phyloP scores from a whole-genome alignment of 2,888 invertebrate species.

The Abscondita cerata region DNA sequence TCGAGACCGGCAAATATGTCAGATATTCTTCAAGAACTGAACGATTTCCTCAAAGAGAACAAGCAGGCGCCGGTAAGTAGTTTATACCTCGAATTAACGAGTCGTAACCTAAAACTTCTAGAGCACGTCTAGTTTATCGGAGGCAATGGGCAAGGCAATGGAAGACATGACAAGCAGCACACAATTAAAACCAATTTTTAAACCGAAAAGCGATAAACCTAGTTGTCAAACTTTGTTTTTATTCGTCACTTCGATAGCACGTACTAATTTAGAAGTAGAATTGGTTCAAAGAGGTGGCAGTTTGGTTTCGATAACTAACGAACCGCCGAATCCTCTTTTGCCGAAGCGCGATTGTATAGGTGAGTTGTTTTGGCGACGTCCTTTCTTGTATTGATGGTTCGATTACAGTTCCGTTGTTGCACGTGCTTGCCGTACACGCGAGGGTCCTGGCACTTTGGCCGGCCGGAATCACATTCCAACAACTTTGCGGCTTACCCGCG shows the following conservation, averaged over 20 bases:
- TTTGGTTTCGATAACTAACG: slow-evolving; percentile 58
- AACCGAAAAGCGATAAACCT: slow-evolving; percentile 69
- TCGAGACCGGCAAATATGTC: slow-evolving; percentile 63
- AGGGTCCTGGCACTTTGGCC: slow-evolving; percentile 73
- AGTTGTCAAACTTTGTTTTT: slow-evolving; percentile 80
- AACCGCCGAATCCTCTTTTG: slow-evolving; percentile 66
- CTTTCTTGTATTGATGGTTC: slow-evolving; percentile 43
- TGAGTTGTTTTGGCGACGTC: slow-evolving; percentile 50
- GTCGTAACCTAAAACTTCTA: slow-evolving; percentile 48
- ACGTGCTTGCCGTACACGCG: slow-evolving; percentile 87
- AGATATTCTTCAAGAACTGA: slow-evolving; percentile 60
- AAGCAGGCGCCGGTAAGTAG: slow-evolving; percentile 68
- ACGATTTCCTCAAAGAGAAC: slow-evolving; percentile 71
- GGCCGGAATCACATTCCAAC: slow-evolving; percentile 62
- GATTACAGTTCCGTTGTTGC: slow-evolving; percentile 79
- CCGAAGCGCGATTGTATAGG: slow-evolving; percentile 83
- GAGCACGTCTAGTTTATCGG: slow-evolving; percentile 76
- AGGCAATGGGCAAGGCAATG: slow-evolving; percentile 92
- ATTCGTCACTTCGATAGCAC: slow-evolving; percentile 87
- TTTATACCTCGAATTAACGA: slow-evolving; percentile 16
- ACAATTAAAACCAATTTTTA: slow-evolving; percentile 79
- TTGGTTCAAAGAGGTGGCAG: slow-evolving; percentile 88
- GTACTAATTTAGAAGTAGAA: slow-evolving; percentile 93
- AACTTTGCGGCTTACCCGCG: slow-evolving; percentile 60
- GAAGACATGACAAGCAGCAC: slow-evolving; percentile 92